Base-by-base conservation (phyloP, 2,113 vertebrate genomes). In the Dipodomys merriami region DNA sequence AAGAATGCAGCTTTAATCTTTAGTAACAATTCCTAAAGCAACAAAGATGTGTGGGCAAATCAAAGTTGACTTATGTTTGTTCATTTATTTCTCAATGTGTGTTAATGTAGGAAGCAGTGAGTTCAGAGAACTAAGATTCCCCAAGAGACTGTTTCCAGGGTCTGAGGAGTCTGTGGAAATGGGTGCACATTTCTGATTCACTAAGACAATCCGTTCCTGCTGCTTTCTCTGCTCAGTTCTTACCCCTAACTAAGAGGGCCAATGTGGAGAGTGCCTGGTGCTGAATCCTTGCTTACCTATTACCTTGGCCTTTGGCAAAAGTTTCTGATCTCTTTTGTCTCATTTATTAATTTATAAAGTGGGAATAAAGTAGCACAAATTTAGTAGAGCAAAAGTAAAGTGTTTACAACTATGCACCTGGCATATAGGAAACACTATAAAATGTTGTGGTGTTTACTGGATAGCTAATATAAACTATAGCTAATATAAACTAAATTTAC, bases 241-340 rank as follows among this genome's bases (percentile, higher is more conserved):
- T 7, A 44, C 12, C 16, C 68, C 33, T 62, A 53, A 80, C 5
- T n/a, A 20, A 15, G 46, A 91, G 27, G 77, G 4, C 0, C 0
- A 78, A 44, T 5, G 7, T 11, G 30, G 88, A 44, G n/a, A 57
- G 15, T 25, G 13, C 39, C 22, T 39, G 62, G n/a, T 2, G 19
- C 73, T 27, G 30, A 82, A 78, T 49, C n/a, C 25, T 77, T 60
- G 13, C 22, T 83, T 57, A 84, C 11, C 39, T 67, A 35, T 19
- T 4, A 5, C 39, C 39, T 46, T 93, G 77, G 9, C 4, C 18
- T 12, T 67, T 39, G 19, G 19, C 46, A 91, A 64, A 64, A 72
- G 15, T 76, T 83, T 91, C 68, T 83, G 68, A 82, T 35, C 46
- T 89, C 46, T 91, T 82, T 89, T 83, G 57, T 76, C 79, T 91